These are phyloP conservation scores for Sipha flava DNA, from an alignment of 1,140 invertebrate genomes.

Conservation along the genomic window DNA sequence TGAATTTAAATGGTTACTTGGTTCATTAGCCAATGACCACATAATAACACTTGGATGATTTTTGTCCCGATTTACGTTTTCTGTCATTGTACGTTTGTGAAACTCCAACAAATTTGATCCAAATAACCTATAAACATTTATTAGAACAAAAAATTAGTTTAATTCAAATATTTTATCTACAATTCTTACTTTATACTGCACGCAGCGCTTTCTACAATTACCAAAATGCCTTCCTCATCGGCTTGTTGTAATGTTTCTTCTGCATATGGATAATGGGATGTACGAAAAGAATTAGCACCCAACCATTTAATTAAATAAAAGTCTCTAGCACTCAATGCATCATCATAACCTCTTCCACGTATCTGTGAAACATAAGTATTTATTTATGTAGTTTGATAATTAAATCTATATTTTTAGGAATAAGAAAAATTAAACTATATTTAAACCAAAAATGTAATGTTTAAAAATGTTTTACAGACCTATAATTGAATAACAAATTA, in stretches of 20 bases:
- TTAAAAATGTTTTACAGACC: too few relatives aligned
- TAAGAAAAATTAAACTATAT: too few relatives aligned
- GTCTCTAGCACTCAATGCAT: conserved; percentile 77
- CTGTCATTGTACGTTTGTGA: conserved; percentile 72
- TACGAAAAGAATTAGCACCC: conserved; percentile 89
- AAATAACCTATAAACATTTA: conserved; percentile 42
- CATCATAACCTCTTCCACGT: conserved; percentile 83
- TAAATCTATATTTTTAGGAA: too few relatives aligned
- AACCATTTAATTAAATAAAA: conserved; percentile 92
- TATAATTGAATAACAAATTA: too few relatives aligned
- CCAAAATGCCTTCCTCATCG: conserved; percentile 85
- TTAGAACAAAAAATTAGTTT: conserved; percentile 31
- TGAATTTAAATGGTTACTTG: conserved; percentile 54
- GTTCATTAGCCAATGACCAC: conserved; percentile 96
- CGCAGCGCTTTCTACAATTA: conserved; percentile 92
- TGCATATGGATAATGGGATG: conserved; percentile 97
- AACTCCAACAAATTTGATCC: conserved; percentile 58
- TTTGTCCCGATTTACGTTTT: conserved; percentile 82
- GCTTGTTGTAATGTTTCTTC: conserved; percentile 95
- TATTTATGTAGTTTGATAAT: background rate
- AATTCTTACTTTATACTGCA: conserved; percentile 69
- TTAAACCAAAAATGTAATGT: too few relatives aligned
- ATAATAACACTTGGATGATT: conserved; percentile 91
- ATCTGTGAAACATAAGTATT: conserved; percentile 48
- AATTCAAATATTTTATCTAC: conserved; percentile 46